Base-by-base conservation (phyloP, 2,113 vertebrate genomes). In the Myotis lucifugus region DNA sequence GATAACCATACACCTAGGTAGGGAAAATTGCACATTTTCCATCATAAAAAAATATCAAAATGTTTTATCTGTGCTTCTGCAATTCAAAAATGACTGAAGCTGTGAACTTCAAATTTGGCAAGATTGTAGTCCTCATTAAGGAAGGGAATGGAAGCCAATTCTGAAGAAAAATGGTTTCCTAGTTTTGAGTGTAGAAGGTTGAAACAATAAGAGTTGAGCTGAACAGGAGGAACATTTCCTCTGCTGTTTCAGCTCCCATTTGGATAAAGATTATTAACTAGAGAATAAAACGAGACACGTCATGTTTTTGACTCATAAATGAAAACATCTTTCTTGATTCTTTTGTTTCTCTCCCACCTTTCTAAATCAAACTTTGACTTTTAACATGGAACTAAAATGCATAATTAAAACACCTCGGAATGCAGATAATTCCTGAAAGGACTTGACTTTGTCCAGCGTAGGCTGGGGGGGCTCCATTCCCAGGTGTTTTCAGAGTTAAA, bases 61-160 rank as follows among this genome's bases (percentile, higher is more conserved):
- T 97, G 96, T 96, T 97, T 96, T 97, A 93, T 94, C 97, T 94
- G 88, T 94, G 95, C 95, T 98, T 97, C 97, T 97, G 97, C 67
- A 96, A 96, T 94, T 96, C 96, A 97, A 95, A 97, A 97, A 96
- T 98, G 97, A 97, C 97, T 97, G 97, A 97, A 97, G 91, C 97
- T 95, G 97, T 98, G 97, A 98, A 95, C 97, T 98, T 98, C 96
- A 96, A 96, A 96, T 97, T 98, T 98, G 97, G 97, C 97, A 97
- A 96, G 96, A 96, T 52, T 77, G 74, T 90, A 79, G 93, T 90
- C 88, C 97, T 98, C 97, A 98, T 98, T 98, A 98, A 98, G 95
- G 76, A 95, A 97, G 17, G 96, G 94, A 95, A 91, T 61, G 34
- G 76, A 94, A 97, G 97, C 97, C 97, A 97, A 97, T 95, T 98